Conservation (phyloP, 2,888 invertebrate species). For the Sericinus montela region DNA sequence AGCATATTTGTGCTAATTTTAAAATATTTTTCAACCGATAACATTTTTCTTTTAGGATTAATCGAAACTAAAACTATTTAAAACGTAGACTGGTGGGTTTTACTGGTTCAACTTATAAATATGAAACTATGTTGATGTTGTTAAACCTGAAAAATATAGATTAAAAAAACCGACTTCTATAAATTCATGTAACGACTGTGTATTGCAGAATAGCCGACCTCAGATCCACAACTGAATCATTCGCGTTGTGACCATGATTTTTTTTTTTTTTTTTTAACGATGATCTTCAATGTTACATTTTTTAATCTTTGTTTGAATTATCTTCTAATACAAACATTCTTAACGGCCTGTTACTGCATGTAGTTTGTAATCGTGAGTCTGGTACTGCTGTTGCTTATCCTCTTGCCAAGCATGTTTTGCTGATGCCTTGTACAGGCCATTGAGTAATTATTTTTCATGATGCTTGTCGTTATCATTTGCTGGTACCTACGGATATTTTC, state of each 20-base stretch:
- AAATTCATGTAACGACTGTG: slow-evolving; percentile 6
- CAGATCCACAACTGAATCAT: slow-evolving; percentile 13
- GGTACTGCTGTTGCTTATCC: too few species aligned
- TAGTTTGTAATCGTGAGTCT: too few species aligned
- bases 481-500: too few species aligned
- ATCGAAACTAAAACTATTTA: neutral
- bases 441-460: too few species aligned
- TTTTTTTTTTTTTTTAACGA: neutral
- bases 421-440: too few species aligned
- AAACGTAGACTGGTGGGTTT: neutral
- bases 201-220: slow-evolving; percentile 6
- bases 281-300: too few species aligned
- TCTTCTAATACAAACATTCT: too few species aligned
- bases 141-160: slow-evolving; percentile 8
- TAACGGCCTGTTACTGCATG: too few species aligned
- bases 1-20: too few species aligned
- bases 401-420: too few species aligned
- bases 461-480: too few species aligned
- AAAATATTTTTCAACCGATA: neutral
- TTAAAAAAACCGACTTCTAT: slow-evolving; percentile 8
- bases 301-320: too few species aligned
- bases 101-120: slow-evolving; percentile 4
- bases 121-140: slow-evolving; percentile 7
- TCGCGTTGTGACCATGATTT: slow-evolving; percentile 1
- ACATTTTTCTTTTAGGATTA: slow-evolving; percentile 8